These are phyloP conservation scores for Drosophila orosa DNA, from an alignment of 1,140 invertebrate species.

Conservation along the genomic window DNA sequence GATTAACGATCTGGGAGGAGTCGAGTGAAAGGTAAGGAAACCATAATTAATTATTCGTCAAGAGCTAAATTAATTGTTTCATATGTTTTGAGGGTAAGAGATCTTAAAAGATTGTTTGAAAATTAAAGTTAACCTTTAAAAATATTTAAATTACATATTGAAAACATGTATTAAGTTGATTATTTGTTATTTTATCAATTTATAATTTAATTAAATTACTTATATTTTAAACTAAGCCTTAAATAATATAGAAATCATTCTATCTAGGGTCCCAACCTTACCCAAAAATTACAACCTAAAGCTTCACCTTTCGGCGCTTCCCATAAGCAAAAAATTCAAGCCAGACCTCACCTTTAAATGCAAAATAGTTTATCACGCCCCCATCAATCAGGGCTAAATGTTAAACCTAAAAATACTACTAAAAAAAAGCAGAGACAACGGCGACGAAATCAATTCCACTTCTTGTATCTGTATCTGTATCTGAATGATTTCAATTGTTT, in stretches of 20 bases:
- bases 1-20: slow-evolving; percentile 41
- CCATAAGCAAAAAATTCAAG: slow-evolving; percentile 33
- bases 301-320: slow-evolving; percentile 45
- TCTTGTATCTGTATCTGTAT: slow-evolving; percentile 39
- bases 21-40: slow-evolving; percentile 27
- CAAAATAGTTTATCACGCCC: slow-evolving; percentile 60
- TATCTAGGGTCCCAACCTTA: not conserved
- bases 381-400: slow-evolving; percentile 61
- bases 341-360: slow-evolving; percentile 58
- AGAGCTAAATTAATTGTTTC: slow-evolving; percentile 9
- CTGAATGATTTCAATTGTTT: slow-evolving; percentile 64
- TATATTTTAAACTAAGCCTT: not conserved
- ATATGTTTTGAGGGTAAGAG: not conserved
- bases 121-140: not conserved
- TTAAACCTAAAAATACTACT: slow-evolving; percentile 31
- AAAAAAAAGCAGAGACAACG: slow-evolving; percentile 11
- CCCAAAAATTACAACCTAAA: not conserved
- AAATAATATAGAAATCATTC: not conserved
- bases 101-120: not conserved
- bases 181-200: not conserved
- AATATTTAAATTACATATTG: not conserved
- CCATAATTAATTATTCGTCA: slow-evolving; percentile 35
- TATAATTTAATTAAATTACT: not conserved
- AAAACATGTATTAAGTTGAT: not conserved
- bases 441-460: slow-evolving; percentile 48